These are phyloP conservation scores for Campaea margaritaria DNA, from an alignment of 2,888 invertebrate species.

Conservation along the genomic window DNA sequence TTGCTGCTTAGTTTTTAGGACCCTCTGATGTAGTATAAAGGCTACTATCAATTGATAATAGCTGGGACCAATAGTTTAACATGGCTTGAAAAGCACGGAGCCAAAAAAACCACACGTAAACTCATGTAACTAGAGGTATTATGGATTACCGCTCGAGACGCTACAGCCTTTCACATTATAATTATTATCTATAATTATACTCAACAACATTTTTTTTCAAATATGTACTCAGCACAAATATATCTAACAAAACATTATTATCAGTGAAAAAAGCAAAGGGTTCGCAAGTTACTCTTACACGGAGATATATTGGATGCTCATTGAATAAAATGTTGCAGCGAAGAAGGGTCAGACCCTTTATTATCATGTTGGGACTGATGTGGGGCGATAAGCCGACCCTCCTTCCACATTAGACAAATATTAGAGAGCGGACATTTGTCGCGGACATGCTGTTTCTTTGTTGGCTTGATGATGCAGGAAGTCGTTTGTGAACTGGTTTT, in stretches of 20 bases:
- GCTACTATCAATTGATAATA: too few relatives aligned
- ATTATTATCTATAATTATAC: too few relatives aligned
- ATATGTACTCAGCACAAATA: too few relatives aligned
- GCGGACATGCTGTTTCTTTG: slow-evolving; percentile 38
- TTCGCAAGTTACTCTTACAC: slow-evolving; percentile 37
- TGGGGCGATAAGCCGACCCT: slow-evolving; percentile 53
- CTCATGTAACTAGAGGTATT: too few relatives aligned
- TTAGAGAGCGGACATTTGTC: slow-evolving; percentile 46
- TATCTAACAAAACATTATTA: slow-evolving; percentile 16
- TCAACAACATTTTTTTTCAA: too few relatives aligned
- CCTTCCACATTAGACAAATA: slow-evolving; percentile 56
- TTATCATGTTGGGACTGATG: slow-evolving; percentile 68
- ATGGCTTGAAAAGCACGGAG: too few relatives aligned
- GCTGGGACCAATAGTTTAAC: too few relatives aligned
- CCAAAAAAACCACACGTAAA: too few relatives aligned
- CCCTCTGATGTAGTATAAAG: too few relatives aligned
- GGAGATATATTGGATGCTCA: slow-evolving; percentile 66
- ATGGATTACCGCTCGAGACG: too few relatives aligned
- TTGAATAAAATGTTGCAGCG: slow-evolving; percentile 69
- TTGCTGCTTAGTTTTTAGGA: too few relatives aligned
- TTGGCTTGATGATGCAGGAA: slow-evolving; percentile 36
- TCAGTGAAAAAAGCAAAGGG: slow-evolving; percentile 33
- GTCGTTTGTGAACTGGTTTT: slow-evolving; percentile 15
- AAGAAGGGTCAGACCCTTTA: slow-evolving; percentile 61
- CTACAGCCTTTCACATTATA: too few relatives aligned